These are phyloP conservation scores for Diplolepis rosae DNA, from an alignment of 2,888 invertebrate species.

Conservation along the genomic window DNA sequence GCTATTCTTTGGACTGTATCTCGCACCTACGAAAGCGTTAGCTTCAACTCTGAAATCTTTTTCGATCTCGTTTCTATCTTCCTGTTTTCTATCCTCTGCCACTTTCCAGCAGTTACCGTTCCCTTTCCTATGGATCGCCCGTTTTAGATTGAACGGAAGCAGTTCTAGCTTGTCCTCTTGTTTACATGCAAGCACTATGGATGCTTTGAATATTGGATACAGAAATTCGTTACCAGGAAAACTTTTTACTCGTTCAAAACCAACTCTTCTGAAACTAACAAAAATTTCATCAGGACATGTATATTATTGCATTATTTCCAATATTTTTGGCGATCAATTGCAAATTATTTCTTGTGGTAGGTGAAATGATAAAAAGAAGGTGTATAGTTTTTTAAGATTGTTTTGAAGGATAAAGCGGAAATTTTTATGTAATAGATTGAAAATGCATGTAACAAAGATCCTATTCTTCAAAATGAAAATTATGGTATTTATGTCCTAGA, in stretches of 20 bases:
- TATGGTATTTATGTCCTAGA: not conserved
- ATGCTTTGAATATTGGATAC: constrained; percentile 24
- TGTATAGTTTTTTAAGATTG: not conserved
- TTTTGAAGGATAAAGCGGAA: not conserved
- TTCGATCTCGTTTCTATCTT: constrained; percentile 56
- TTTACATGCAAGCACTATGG: constrained; percentile 24
- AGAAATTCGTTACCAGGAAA: constrained; percentile 19
- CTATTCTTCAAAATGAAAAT: not conserved
- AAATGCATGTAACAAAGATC: not conserved
- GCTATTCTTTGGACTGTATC: constrained; percentile 40
- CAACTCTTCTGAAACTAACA: not conserved
- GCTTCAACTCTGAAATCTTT: constrained; percentile 52
- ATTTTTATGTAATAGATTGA: not conserved
- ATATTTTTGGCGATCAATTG: not conserved
- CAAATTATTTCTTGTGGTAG: not conserved
- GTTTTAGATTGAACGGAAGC: constrained; percentile 29
- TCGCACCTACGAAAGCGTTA: constrained; percentile 54
- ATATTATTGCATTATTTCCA: not conserved
- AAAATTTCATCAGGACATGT: not conserved
- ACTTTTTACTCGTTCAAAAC: not conserved
- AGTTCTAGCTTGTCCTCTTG: constrained; percentile 26
- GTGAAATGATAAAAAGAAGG: not conserved
- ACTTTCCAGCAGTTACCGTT: not conserved
- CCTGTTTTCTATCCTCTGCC: constrained; percentile 39
- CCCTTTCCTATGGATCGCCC: constrained; percentile 27